Conservation (phyloP, 2,888 invertebrate genomes). For the Hypselothyrea guttata region DNA sequence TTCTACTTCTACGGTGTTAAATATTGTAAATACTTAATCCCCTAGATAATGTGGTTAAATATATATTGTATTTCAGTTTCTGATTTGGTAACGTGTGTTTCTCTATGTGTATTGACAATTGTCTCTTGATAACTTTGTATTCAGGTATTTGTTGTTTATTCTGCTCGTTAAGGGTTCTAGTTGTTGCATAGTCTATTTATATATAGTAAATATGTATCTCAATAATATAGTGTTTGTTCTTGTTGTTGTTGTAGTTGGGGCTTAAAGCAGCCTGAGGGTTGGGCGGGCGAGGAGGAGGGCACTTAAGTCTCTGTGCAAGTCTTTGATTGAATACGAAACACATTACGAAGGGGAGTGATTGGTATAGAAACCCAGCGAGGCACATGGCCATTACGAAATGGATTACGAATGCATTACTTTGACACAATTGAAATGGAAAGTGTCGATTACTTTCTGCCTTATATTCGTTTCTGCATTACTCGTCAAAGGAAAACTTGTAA, state of each 20-base stretch:
- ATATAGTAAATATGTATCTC: slow-evolving; percentile 2
- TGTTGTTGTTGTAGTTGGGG: slow-evolving; percentile 22
- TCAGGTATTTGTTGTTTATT: background rate
- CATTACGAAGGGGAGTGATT: slow-evolving; percentile 26
- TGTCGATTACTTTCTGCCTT: too few relatives aligned
- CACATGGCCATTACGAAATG: too few relatives aligned
- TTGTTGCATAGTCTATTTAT: slow-evolving; percentile 1
- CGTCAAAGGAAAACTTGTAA: too few relatives aligned
- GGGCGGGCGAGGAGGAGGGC: slow-evolving; percentile 52
- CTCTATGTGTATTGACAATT: slow-evolving; percentile 13
- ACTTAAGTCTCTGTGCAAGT: slow-evolving; percentile 48
- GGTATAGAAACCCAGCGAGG: background rate
- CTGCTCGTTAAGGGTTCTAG: background rate
- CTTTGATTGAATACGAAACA: slow-evolving; percentile 50
- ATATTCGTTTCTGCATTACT: too few relatives aligned
- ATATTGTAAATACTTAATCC: too few relatives aligned
- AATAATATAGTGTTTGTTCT: slow-evolving; percentile 25
- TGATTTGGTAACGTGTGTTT: slow-evolving; percentile 14
- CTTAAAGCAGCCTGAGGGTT: slow-evolving; percentile 34
- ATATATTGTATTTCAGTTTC: too few relatives aligned
- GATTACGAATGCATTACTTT: too few relatives aligned
- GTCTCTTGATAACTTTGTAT: background rate
- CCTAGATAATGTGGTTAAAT: background rate
- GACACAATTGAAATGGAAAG: too few relatives aligned
- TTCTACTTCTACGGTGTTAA: too few relatives aligned